phyloP scores from a whole-genome alignment of 2,888 invertebrate species.

The Andrena camellia region DNA sequence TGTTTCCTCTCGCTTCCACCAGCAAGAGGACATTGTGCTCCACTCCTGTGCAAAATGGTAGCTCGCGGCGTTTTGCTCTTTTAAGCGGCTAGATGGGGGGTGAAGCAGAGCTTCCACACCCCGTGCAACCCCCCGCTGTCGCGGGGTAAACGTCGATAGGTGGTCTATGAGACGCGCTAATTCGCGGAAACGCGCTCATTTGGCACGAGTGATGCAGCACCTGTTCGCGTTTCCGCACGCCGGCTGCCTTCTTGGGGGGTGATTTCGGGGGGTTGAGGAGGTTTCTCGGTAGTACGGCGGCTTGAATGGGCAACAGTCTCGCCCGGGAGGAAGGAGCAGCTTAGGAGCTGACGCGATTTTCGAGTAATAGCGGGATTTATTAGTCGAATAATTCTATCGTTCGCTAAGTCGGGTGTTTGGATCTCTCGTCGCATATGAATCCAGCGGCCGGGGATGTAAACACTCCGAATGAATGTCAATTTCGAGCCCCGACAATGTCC shows the following conservation, averaged over 20 bases:
- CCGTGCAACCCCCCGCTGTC: background rate
- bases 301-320: too few species aligned
- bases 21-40: slow-evolving; percentile 43
- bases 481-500: background rate
- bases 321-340: too few species aligned
- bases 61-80: slow-evolving; percentile 59
- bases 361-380: too few species aligned
- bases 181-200: slow-evolving; percentile 9
- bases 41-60: slow-evolving; percentile 62
- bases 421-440: too few species aligned
- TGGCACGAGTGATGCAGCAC: slow-evolving; percentile 1
- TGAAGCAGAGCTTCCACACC: background rate
- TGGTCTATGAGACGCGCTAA: background rate
- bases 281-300: too few species aligned
- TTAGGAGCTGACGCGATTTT: too few species aligned
- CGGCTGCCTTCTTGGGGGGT: too few species aligned
- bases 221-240: background rate
- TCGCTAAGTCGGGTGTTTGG: too few species aligned
- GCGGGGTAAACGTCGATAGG: background rate
- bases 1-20: slow-evolving; percentile 37
- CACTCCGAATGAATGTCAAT: background rate
- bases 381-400: too few species aligned
- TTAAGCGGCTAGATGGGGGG: slow-evolving; percentile 24
- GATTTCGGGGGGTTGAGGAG: too few species aligned
- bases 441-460: too few species aligned